Evolutionary conservation across 1,140 invertebrate species (phyloP), one percentile per base, ranked within the genome.

Genomic region (Habropoda laboriosa): DNA sequence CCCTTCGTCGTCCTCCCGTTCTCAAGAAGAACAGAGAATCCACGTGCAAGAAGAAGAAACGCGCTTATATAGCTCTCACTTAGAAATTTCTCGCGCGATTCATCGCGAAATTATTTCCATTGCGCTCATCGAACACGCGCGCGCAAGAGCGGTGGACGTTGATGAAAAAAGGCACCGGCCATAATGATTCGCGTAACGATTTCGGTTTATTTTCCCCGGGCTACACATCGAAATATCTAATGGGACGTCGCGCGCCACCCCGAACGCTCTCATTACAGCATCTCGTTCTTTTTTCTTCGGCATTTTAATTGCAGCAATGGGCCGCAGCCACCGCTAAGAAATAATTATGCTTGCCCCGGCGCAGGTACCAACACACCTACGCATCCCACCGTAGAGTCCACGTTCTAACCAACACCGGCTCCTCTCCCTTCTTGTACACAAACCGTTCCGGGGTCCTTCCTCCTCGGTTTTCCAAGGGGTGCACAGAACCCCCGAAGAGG

Each of bases 291-390:
- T 73, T 86, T 82, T 83, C 84, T 86, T 86, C 83, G 74, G 81
- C 81, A 72, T 86, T 86, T 87, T 87, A 87, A 87, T 87, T 87
- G 84, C 85, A 86, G 84, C 84, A 85, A 78, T 86, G 80, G 64
- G 60, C 77, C 57, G 73, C 76, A n/a, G 73, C 74, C 70, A 55
- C 85, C 70, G 77, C 77, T 87, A 87, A 87, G 85, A 86, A 87
- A 87, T 87, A 87, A 87, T 87, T 86, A 87, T 86, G 85, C 76
- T 47, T 40, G 75, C 70, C n/a, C 60, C 63, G 38, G 27, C 45
- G 30, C 76, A 60, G 76, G 77, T 73, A 79, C 77, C 68, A 79
- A 82, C 70, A 82, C 70, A 83, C 60, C 38, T 61, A 55, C 58
- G 47, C 81, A 32, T 38, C 40, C 7, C 32, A 21, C 21, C 30